Percentiles rank a stretch among this genome's conserved stretches.
phyloP scores from a whole-genome alignment of 2,797 vertebrate species.

The Rhinella marina region DNA sequence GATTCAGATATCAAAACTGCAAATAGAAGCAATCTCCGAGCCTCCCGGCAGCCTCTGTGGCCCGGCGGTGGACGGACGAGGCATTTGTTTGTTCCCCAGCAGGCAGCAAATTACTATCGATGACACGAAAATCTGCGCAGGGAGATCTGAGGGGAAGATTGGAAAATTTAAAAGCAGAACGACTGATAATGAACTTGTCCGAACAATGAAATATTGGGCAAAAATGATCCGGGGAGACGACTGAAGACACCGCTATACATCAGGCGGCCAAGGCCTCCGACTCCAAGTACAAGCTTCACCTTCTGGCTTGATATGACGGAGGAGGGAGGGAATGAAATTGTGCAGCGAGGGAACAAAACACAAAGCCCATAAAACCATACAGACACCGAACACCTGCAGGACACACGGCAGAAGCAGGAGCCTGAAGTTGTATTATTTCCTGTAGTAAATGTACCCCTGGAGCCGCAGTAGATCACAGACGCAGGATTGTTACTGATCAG shows the following conservation, averaged over 20 bases:
- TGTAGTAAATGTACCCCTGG: not conserved
- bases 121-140: constrained; percentile 24
- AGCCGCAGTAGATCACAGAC: not conserved
- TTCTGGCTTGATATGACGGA: not conserved
- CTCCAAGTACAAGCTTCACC: not conserved
- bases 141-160: constrained; percentile 32
- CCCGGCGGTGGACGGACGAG: not conserved
- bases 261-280: not conserved
- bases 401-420: not conserved
- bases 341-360: not conserved
- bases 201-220: not conserved
- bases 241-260: not conserved
- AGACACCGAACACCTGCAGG: not conserved
- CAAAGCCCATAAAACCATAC: not conserved
- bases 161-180: constrained; percentile 34
- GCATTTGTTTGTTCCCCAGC: constrained; percentile 20
- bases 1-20: constrained; percentile 49
- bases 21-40: constrained; percentile 46
- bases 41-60: not conserved
- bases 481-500: not conserved
- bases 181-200: constrained; percentile 51
- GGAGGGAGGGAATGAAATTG: not conserved
- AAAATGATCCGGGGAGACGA: not conserved
- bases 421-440: not conserved
- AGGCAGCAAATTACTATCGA: constrained; percentile 39